Evolutionary conservation across 2,113 vertebrate species (phyloP).

Genomic region (Motacilla tschutschensis): DNA sequence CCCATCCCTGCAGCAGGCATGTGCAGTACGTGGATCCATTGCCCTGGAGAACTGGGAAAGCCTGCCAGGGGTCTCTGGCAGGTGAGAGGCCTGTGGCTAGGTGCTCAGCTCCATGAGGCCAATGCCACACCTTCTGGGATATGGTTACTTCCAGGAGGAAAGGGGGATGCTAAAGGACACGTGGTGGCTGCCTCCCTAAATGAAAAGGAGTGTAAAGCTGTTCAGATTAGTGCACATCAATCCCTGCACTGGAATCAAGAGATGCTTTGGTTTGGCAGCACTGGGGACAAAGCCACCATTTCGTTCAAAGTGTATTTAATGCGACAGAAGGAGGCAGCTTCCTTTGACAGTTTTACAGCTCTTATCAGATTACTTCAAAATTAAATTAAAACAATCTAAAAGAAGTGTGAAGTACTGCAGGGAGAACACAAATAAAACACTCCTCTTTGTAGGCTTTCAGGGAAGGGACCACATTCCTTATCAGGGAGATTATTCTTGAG

Average conservation of each 20-base stretch:
- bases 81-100: not conserved
- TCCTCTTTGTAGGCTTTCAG: slow-evolving; percentile 26
- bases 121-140: not conserved
- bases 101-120: accelerated
- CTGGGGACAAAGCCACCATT: not conserved
- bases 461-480: not conserved
- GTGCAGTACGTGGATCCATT: accelerated
- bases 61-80: not conserved
- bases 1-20: not conserved
- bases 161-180: not conserved
- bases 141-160: not conserved
- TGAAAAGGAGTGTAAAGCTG: not conserved
- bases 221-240: slow-evolving; percentile 2
- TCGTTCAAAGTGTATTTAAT: not conserved
- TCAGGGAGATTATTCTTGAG: slow-evolving; percentile 5
- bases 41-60: not conserved
- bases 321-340: not conserved
- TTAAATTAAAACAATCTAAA: slow-evolving; percentile 49
- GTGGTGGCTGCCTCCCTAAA: not conserved
- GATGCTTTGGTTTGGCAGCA: not conserved
- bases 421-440: slow-evolving; percentile 10
- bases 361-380: slow-evolving; percentile 41
- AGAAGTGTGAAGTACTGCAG: slow-evolving; percentile 18
- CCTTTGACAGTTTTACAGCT: slow-evolving; percentile 27
- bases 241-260: not conserved